phyloP scores from a whole-genome alignment of 2,888 invertebrate genomes.

The Lottia gigantea region DNA sequence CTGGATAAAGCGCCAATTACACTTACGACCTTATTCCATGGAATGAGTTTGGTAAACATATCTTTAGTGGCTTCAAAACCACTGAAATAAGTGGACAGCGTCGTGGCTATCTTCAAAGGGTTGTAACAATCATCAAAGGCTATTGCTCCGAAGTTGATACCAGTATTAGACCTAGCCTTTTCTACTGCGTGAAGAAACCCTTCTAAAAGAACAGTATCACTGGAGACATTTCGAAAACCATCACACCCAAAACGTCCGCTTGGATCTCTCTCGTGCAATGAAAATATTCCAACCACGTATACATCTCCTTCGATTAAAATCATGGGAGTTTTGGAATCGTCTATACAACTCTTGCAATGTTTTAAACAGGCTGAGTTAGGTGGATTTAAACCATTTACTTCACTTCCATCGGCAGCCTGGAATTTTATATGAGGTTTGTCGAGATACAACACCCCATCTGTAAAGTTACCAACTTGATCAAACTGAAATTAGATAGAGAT shows the following conservation, averaged over 20 bases:
- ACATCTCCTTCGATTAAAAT: conserved; percentile 46
- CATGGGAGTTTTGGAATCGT: conserved; percentile 35
- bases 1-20: conserved; percentile 72
- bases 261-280: conserved; percentile 42
- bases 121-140: conserved; percentile 61
- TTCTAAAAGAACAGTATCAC: conserved; percentile 51
- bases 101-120: conserved; percentile 31
- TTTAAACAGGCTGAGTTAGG: conserved; percentile 40
- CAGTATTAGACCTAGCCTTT: conserved; percentile 33
- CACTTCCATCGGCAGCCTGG: conserved; percentile 14
- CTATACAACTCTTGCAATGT: conserved; percentile 41
- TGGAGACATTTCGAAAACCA: conserved; percentile 40
- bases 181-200: conserved; percentile 48
- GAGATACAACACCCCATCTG: conserved; percentile 18
- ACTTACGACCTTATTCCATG: conserved; percentile 61
- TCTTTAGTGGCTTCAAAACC: conserved; percentile 27
- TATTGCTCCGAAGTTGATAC: conserved; percentile 53
- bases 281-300: conserved; percentile 53
- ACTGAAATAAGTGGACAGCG: conserved; percentile 32
- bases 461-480: conserved; percentile 30
- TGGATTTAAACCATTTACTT: conserved; percentile 18
- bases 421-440: conserved; percentile 26
- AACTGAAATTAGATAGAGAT: conserved; percentile 24
- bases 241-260: conserved; percentile 46
- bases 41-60: conserved; percentile 37